Evolutionary conservation across 1,140 invertebrate species (phyloP), one percentile per base, ranked within the genome.

Genomic region (Aphis craccivora): DNA sequence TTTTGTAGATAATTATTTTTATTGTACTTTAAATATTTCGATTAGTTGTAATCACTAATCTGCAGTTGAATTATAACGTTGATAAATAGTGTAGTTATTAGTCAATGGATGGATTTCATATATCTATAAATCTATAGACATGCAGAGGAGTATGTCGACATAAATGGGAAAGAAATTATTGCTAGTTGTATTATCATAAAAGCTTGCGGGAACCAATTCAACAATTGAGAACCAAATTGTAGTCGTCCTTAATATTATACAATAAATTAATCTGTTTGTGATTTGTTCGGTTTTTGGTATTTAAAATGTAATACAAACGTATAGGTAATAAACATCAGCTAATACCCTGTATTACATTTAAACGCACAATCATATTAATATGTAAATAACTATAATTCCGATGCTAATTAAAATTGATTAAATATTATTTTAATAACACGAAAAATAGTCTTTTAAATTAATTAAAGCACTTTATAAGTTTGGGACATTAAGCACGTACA

Each of bases 371-470:
- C n/a, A n/a, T 6, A 76, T 6, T 76, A 76, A 0, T 76, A 35
- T 60, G 14, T 20, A 6, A 67, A n/a, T 35, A 76, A 14, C 11
- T 4, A 4, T 18, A 76, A 76, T n/a, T 6, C 4, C 14, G n/a
- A 76, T 76, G n/a, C n/a, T 76, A 76, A 76, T 76, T n/a, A n/a
- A 76, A 76, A 76, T 76, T 14, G 5, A 76, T 18, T 76, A 35
- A 76, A 76, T n/a, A n/a, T 67, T 14, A 67, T 67, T 67, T 67
- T 23, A 1, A 45, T 40, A 25, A 30, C 30, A 48, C 30, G 18
- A 87, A 87, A 2, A 86, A 86, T 51, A 35, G 14, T 87, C 4
- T 86, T 87, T 51, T 87, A 51, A 87, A 87, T 87, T 87, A 87
- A 87, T 48, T 22, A 87, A 35, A 30, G 30, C n/a, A 87, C 30